Conservation (phyloP, 1,140 invertebrate species). For the Musca domestica region DNA sequence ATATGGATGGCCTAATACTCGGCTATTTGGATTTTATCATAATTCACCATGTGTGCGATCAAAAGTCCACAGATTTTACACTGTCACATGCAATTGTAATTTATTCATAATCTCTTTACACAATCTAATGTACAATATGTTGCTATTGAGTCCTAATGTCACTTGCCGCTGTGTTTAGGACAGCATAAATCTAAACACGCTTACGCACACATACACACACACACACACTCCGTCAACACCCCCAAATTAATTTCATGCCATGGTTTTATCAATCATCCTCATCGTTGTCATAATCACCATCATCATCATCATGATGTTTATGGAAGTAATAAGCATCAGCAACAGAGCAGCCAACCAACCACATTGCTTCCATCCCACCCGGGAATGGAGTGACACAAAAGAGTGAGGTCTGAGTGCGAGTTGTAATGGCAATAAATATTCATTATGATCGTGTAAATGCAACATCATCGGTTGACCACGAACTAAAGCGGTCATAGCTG, state of each 20-base stretch:
- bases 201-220: too few relatives aligned
- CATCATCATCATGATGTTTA: neutral
- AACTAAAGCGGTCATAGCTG: neutral
- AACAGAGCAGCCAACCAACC: neutral
- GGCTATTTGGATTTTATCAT: too few relatives aligned
- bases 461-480: conserved; percentile 23
- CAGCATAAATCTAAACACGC: conserved; percentile 2
- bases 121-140: conserved; percentile 16
- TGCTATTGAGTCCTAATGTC: neutral
- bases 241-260: neutral
- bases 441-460: conserved; percentile 22
- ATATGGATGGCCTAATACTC: too few relatives aligned
- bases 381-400: too few relatives aligned
- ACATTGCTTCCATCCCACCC: neutral
- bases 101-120: conserved; percentile 18
- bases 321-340: neutral
- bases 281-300: too few relatives aligned
- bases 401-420: neutral
- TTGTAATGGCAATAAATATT: conserved; percentile 20
- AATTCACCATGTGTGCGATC: too few relatives aligned
- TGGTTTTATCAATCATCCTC: conserved; percentile 1
- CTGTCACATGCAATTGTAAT: neutral
- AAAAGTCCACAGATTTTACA: too few relatives aligned
- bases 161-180: neutral
- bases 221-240: too few relatives aligned